Conservation (phyloP, 2,888 invertebrate species). For the Hemistola chrysoprasaria region DNA sequence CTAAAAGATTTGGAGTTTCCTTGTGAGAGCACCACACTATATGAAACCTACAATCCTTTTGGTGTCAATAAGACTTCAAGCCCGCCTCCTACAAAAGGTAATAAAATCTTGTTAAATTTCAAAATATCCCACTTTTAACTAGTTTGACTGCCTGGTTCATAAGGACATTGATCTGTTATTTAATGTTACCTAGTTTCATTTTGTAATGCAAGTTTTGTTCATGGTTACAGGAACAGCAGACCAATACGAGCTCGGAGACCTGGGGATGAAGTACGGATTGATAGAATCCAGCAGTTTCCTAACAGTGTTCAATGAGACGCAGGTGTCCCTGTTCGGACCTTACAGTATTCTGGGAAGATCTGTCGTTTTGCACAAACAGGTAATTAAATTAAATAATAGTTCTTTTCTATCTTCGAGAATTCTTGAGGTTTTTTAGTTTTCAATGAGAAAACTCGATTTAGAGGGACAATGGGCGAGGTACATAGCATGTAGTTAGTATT, state of each 20-base stretch:
- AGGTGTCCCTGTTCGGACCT: conserved; percentile 90
- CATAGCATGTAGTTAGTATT: too few relatives aligned
- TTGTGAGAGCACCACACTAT: conserved; percentile 91
- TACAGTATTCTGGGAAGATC: conserved; percentile 93
- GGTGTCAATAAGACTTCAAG: conserved; percentile 84
- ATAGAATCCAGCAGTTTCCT: conserved; percentile 84
- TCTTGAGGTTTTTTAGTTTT: too few relatives aligned
- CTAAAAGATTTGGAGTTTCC: conserved; percentile 93
- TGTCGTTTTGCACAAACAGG: conserved; percentile 90
- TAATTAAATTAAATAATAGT: conserved; percentile 29
- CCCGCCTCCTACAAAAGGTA: conserved; percentile 81
- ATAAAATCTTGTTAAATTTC: too few relatives aligned
- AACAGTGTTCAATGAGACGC: conserved; percentile 88
- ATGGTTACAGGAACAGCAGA: conserved; percentile 89
- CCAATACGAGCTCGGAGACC: conserved; percentile 92
- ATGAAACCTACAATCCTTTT: conserved; percentile 94
- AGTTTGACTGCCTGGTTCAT: too few relatives aligned
- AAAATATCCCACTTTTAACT: too few relatives aligned
- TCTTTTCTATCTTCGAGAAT: too few relatives aligned
- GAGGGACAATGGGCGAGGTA: too few relatives aligned
- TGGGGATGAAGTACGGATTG: conserved; percentile 93
- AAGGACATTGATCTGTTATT: too few relatives aligned
- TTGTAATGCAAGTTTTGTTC: too few relatives aligned
- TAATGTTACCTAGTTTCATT: too few relatives aligned
- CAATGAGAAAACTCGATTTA: too few relatives aligned